Conservation (phyloP, 2,113 vertebrate species). For the Sclerurus mexicanus region DNA sequence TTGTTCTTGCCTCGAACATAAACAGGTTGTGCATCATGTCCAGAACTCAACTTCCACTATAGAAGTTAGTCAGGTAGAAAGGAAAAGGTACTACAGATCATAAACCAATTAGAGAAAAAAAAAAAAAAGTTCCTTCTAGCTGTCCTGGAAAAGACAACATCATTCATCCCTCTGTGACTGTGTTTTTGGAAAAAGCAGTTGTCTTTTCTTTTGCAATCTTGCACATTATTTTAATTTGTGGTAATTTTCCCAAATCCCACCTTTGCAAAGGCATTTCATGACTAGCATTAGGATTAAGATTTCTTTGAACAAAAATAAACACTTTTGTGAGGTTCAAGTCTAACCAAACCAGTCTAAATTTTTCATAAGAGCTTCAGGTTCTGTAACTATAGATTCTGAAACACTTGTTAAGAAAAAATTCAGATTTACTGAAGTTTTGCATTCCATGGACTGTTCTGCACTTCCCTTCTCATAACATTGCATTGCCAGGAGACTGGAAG, state of each 20-base stretch:
- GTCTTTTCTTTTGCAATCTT: background rate
- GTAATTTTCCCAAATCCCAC: background rate
- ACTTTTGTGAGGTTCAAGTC: background rate
- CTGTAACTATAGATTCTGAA: background rate
- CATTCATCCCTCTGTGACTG: background rate
- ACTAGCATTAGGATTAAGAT: background rate
- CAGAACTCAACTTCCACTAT: background rate
- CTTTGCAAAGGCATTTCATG: background rate
- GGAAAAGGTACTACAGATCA: background rate
- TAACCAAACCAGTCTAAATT: background rate
- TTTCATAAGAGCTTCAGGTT: background rate
- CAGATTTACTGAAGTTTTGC: background rate
- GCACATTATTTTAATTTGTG: background rate
- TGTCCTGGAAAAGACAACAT: background rate
- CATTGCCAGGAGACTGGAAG: background rate
- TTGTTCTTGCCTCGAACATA: background rate
- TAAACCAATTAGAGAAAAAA: background rate
- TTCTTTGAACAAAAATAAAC: background rate
- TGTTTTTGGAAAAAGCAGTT: background rate
- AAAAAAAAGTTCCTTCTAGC: background rate
- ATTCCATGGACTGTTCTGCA: background rate
- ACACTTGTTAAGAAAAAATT: background rate
- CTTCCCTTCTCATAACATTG: background rate
- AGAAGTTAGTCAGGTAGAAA: background rate
- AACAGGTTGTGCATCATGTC: fast-evolving